Conservation (phyloP, 2,888 invertebrate genomes). For the Eupithecia dodoneata region DNA sequence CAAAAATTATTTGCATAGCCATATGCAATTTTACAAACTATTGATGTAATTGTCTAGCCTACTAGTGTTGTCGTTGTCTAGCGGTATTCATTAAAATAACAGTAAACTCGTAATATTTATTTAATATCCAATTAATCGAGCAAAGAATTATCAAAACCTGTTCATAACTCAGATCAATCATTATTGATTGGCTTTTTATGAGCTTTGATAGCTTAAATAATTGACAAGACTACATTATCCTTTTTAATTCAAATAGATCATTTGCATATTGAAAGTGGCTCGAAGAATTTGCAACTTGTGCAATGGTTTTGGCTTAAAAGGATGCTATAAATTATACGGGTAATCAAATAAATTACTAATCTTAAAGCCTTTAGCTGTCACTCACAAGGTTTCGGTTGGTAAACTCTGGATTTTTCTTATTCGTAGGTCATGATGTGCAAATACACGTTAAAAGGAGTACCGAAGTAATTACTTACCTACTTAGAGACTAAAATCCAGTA, state of each 20-base stretch:
- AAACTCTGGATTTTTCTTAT: neutral
- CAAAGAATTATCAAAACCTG: slow-evolving; percentile 1
- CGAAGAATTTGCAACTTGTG: slow-evolving; percentile 22
- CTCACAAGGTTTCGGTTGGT: neutral
- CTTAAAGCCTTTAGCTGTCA: slow-evolving; percentile 1
- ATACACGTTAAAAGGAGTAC: neutral
- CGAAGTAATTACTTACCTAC: no score
- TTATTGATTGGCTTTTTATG: slow-evolving; percentile 31
- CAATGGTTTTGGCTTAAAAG: slow-evolving; percentile 13
- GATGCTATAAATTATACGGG: slow-evolving; percentile 16
- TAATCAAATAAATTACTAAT: slow-evolving; percentile 15
- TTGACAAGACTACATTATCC: slow-evolving; percentile 10
- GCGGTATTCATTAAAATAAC: slow-evolving; percentile 31
- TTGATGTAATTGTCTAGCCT: no score
- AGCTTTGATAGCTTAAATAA: slow-evolving; percentile 28
- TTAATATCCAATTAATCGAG: slow-evolving; percentile 33
- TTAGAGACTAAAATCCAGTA: no score
- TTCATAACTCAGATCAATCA: neutral
- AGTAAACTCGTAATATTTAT: slow-evolving; percentile 44
- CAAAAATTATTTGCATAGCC: neutral
- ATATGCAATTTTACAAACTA: no score
- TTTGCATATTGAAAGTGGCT: slow-evolving; percentile 32
- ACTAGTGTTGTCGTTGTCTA: no score
- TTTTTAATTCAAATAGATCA: slow-evolving; percentile 24
- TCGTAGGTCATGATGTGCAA: neutral